Percentiles rank a stretch among this genome's conserved stretches.
Evolutionary conservation across 2,113 vertebrate genomes (phyloP).

Genomic region (Microtus oregoni): DNA sequence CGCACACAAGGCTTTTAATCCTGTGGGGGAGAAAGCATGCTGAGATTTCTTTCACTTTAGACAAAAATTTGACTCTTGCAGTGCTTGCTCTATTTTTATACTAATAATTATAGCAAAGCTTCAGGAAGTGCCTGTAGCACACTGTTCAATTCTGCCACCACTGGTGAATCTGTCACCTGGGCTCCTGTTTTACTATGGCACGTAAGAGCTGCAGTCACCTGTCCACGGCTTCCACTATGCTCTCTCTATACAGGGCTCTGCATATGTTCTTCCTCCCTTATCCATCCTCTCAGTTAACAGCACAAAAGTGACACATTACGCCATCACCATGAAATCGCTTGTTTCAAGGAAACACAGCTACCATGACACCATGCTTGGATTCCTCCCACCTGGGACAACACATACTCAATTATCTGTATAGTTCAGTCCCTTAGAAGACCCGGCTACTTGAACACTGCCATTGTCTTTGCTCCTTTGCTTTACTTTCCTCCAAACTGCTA

Average conservation of each 20-base stretch:
- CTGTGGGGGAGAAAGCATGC: not conserved
- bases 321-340: not conserved
- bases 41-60: conserved; percentile 10
- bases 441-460: not conserved
- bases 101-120: not conserved
- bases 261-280: not conserved
- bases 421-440: not conserved
- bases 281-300: not conserved
- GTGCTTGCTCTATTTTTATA: not conserved
- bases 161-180: not conserved
- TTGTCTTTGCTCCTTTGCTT: not conserved
- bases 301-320: not conserved
- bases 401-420: not conserved
- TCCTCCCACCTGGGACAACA: not conserved
- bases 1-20: not conserved
- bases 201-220: not conserved
- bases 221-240: not conserved
- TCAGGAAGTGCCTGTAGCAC: not conserved
- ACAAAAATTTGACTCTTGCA: not conserved
- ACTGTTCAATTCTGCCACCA: not conserved
- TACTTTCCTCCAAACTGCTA: not conserved
- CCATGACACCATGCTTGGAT: not conserved
- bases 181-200: not conserved
- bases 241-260: no score
- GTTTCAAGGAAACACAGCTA: not conserved